These are phyloP conservation scores for Alces alces DNA, from an alignment of 2,113 vertebrate genomes.

Conservation along the genomic window DNA sequence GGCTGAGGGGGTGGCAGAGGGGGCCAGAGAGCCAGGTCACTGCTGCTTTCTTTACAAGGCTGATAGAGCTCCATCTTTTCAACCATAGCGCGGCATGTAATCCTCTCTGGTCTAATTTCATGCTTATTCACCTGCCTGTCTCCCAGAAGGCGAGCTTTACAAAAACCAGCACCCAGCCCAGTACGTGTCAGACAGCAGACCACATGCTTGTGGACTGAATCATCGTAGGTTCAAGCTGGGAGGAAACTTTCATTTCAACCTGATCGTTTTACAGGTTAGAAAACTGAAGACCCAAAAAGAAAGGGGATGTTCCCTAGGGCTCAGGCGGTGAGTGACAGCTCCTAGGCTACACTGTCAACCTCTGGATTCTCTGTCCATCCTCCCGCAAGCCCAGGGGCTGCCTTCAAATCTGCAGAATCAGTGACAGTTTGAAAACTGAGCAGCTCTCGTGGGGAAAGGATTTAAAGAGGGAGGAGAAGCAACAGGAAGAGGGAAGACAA, in stretches of 20 bases:
- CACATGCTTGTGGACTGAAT: background rate
- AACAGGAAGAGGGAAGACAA: background rate
- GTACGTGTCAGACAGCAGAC: background rate
- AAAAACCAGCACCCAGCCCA: background rate
- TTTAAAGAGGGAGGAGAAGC: background rate
- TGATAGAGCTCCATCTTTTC: background rate
- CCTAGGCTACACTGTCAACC: accelerated
- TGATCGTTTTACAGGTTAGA: background rate
- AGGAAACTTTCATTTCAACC: background rate
- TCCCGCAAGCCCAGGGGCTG: background rate
- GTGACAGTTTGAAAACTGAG: background rate
- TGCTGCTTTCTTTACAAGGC: background rate
- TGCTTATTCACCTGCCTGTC: background rate
- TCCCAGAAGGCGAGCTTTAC: background rate
- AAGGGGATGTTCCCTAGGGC: background rate
- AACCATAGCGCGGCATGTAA: accelerated
- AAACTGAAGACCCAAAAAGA: background rate
- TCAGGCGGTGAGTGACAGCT: background rate
- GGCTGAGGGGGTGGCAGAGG: background rate
- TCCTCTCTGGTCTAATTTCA: background rate
- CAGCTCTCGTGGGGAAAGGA: background rate
- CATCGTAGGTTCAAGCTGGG: background rate
- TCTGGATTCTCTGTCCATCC: background rate
- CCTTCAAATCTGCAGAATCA: background rate
- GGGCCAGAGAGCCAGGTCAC: background rate